Percentiles rank a stretch among this genome's conserved stretches.
These are phyloP conservation scores for Caenorhabditis auriculariae DNA, from an alignment of 2,888 invertebrate species.

Conservation along the genomic window DNA sequence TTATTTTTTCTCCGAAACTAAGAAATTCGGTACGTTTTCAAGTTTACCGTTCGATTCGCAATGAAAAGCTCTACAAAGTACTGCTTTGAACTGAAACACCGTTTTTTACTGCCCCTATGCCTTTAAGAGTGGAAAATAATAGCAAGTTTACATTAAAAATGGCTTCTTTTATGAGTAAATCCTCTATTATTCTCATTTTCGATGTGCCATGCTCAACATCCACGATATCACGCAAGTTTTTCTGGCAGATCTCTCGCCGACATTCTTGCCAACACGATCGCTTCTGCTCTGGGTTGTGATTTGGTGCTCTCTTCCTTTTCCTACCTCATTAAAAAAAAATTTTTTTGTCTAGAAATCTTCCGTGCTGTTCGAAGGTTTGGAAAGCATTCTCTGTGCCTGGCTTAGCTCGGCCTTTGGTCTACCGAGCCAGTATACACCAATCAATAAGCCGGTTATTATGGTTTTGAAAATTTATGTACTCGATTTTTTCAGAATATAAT, in stretches of 20 bases:
- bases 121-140: not conserved
- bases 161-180: not conserved
- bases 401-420: conserved; percentile 9
- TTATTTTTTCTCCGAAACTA: too few species aligned
- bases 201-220: conserved; percentile 29
- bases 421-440: too few species aligned
- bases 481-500: too few species aligned
- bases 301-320: conserved; percentile 1
- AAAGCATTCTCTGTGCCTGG: conserved; percentile 14
- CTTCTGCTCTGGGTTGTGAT: conserved; percentile 11
- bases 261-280: conserved; percentile 16
- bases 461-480: too few species aligned
- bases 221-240: conserved; percentile 24
- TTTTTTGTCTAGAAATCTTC: not conserved
- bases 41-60: not conserved
- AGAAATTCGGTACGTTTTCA: too few species aligned
- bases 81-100: too few species aligned
- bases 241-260: conserved; percentile 21
- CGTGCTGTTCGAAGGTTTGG: conserved; percentile 4
- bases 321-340: not conserved
- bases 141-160: not conserved
- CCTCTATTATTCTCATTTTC: not conserved
- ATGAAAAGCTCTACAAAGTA: not conserved
- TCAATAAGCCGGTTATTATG: too few species aligned
- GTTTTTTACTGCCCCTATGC: too few species aligned